Evolutionary conservation across 2,113 vertebrate species (phyloP).

Genomic region (Climacteris rufus): DNA sequence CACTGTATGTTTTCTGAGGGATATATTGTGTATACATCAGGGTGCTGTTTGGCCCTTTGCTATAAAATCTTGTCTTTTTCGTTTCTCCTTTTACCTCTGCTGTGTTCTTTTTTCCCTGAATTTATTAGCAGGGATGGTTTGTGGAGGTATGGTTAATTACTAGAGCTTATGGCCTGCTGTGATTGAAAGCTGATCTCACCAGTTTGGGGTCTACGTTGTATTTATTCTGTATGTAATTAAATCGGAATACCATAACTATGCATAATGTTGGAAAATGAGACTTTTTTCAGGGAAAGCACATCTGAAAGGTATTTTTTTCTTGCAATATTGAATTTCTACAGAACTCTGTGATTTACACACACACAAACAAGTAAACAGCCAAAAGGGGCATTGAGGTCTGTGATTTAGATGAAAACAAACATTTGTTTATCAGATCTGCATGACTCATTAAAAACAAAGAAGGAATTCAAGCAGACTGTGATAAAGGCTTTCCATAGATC

Average conservation of each 20-base stretch:
- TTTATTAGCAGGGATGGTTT: conserved; percentile 51
- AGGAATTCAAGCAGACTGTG: not conserved
- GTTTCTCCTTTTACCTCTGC: not conserved
- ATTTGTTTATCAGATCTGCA: not conserved
- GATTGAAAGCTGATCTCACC: conserved; percentile 64
- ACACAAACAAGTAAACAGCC: not conserved
- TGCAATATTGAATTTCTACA: not conserved
- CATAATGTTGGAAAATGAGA: conserved; percentile 50
- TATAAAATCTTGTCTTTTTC: conserved; percentile 9
- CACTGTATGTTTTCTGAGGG: not conserved
- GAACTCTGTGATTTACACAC: not conserved
- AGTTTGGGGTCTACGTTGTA: conserved; percentile 44
- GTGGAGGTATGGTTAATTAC: conserved; percentile 61
- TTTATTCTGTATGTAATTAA: conserved; percentile 66
- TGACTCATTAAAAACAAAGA: conserved; percentile 8
- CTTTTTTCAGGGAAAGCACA: not conserved
- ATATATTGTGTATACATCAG: not conserved
- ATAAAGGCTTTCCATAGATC: not conserved
- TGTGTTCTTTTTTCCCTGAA: conserved; percentile 18
- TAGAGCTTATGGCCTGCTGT: conserved; percentile 59
- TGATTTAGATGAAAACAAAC: not conserved
- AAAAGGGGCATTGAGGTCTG: not conserved
- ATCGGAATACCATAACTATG: conserved; percentile 53
- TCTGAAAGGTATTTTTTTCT: conserved; percentile 34
- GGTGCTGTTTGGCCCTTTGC: not conserved